A percentile compares a stretch with the other conserved stretches of the same genome.
phyloP scores from a whole-genome alignment of 2,797 vertebrate species.

The Cynopterus sphinx region DNA sequence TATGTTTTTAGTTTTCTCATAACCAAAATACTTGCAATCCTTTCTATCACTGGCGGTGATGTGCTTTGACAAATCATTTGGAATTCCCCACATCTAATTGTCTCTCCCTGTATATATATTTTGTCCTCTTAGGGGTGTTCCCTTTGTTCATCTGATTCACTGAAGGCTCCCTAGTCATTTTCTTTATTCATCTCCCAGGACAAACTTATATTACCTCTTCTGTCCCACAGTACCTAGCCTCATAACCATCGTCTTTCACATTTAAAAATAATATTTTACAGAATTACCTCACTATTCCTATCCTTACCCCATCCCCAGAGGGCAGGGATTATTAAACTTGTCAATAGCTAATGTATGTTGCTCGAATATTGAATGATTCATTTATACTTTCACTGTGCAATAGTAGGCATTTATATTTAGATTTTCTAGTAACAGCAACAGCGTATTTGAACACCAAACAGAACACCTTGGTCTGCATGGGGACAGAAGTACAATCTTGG shows the following conservation, averaged over 20 bases:
- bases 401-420: background rate
- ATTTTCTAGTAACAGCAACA: background rate
- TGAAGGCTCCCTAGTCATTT: background rate
- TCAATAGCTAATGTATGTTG: background rate
- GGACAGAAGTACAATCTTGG: background rate
- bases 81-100: background rate
- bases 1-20: background rate
- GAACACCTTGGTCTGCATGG: background rate
- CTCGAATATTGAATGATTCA: background rate
- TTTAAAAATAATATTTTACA: background rate
- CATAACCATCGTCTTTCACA: background rate
- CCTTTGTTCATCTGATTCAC: background rate
- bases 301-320: background rate
- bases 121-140: background rate
- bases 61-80: background rate
- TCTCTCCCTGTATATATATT: background rate
- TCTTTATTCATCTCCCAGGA: background rate
- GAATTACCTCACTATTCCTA: background rate
- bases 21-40: background rate
- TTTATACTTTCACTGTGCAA: background rate
- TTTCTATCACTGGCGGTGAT: background rate
- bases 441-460: background rate
- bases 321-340: background rate
- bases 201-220: background rate
- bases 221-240: background rate